Evolutionary conservation across 2,797 vertebrate genomes (phyloP).

Genomic region (Rhabdomys pumilio): DNA sequence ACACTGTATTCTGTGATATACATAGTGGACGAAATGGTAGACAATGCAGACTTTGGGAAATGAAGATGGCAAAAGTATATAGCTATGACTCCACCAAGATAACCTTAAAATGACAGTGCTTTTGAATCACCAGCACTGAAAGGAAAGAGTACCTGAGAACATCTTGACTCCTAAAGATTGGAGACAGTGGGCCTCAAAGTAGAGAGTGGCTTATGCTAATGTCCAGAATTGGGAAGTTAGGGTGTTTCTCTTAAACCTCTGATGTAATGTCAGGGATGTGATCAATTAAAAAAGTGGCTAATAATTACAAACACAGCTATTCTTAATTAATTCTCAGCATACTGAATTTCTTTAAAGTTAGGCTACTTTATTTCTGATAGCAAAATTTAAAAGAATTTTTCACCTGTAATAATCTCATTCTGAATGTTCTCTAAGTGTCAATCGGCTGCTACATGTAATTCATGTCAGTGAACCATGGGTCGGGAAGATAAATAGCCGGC

Average conservation of each 20-base stretch:
- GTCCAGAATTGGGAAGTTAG: background rate
- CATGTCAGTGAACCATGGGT: background rate
- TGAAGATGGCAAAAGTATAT: background rate
- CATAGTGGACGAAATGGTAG: background rate
- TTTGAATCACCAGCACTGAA: background rate
- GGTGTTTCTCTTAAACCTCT: background rate
- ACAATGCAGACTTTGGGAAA: background rate
- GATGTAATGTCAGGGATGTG: background rate
- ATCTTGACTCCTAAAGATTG: background rate
- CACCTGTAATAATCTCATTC: background rate
- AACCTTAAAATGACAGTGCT: background rate
- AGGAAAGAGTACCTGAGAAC: background rate
- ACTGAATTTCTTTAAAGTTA: background rate
- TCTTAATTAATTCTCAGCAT: background rate
- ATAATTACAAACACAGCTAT: background rate
- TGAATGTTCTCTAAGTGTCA: background rate
- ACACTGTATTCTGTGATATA: background rate
- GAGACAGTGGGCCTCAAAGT: background rate
- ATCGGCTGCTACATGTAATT: background rate
- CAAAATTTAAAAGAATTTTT: background rate
- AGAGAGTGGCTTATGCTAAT: background rate
- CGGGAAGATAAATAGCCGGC: background rate
- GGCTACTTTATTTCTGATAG: background rate
- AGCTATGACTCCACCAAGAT: background rate
- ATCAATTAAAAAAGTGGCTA: background rate